Evolutionary conservation across 2,797 vertebrate species (phyloP).

Genomic region (Buceros bicornis): DNA sequence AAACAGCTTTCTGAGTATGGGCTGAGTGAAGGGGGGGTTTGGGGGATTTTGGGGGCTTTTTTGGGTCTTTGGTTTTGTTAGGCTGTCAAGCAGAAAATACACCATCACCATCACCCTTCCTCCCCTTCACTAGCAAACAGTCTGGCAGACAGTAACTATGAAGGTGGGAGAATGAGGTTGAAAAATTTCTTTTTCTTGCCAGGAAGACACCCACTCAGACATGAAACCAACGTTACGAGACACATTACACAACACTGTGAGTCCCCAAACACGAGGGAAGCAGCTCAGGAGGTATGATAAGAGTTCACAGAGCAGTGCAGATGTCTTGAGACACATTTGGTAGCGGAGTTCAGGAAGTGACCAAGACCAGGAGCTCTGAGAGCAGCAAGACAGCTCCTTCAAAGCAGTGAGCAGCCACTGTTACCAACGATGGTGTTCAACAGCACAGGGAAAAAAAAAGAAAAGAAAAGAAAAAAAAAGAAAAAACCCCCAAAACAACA

Average conservation of each 20-base stretch:
- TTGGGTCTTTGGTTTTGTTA: not conserved
- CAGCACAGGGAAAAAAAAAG: not conserved
- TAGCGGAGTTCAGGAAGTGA: not conserved
- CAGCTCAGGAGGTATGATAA: not conserved
- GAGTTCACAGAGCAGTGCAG: not conserved
- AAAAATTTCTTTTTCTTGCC: constrained; percentile 6
- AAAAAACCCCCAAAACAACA: not conserved
- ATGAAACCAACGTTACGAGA: not conserved
- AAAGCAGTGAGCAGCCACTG: not conserved
- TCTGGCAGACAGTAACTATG: not conserved
- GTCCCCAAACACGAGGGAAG: not conserved
- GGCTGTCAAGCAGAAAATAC: not conserved
- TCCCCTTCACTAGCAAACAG: not conserved
- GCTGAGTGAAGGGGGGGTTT: not conserved
- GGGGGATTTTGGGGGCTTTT: not conserved
- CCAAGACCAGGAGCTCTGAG: not conserved
- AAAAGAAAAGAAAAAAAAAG: not conserved
- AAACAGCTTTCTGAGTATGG: not conserved
- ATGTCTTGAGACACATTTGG: not conserved
- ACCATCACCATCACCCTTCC: not conserved
- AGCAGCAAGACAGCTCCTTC: not conserved
- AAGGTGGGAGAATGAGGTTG: constrained; percentile 3
- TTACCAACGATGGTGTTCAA: not conserved
- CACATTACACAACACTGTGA: not conserved
- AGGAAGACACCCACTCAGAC: constrained; percentile 9